Percentiles rank a stretch among this genome's conserved stretches.
These are phyloP conservation scores for Papilio dardanus DNA, from an alignment of 1,140 invertebrate species.

Conservation along the genomic window DNA sequence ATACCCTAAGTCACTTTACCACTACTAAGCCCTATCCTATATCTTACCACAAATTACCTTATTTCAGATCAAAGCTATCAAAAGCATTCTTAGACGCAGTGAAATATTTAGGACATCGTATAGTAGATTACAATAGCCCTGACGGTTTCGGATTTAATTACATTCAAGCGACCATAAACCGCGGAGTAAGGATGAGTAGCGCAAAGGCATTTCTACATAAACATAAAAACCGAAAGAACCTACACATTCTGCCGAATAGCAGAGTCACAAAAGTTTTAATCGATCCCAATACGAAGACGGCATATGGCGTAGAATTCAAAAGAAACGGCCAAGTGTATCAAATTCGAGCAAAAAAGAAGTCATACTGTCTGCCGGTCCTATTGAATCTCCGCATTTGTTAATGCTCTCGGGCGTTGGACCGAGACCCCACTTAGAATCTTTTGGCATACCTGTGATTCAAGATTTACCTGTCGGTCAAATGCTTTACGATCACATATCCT, in stretches of 20 bases:
- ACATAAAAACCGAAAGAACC: conserved; percentile 84
- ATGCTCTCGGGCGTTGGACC: conserved; percentile 93
- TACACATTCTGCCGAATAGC: conserved; percentile 84
- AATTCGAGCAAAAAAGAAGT: conserved; percentile 86
- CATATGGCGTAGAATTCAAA: conserved; percentile 85
- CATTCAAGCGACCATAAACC: conserved; percentile 85
- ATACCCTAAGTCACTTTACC: too few relatives aligned
- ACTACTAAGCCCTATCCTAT: too few relatives aligned
- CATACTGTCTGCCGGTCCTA: conserved; percentile 88
- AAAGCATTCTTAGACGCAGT: conserved; percentile 86
- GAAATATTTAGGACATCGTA: conserved; percentile 82
- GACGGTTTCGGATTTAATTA: conserved; percentile 85
- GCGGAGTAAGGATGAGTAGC: conserved; percentile 80
- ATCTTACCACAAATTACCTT: too few relatives aligned
- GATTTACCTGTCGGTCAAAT: conserved; percentile 87
- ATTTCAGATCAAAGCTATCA: conserved; percentile 79
- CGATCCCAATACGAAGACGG: conserved; percentile 82
- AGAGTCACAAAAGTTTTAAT: conserved; percentile 86
- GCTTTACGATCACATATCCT: conserved; percentile 89
- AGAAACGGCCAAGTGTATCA: conserved; percentile 73
- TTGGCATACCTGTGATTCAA: conserved; percentile 86
- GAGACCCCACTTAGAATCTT: conserved; percentile 83
- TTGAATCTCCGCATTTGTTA: conserved; percentile 91
- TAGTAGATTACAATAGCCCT: conserved; percentile 87
- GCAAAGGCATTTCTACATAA: conserved; percentile 84